Evolutionary conservation across 2,113 vertebrate species (phyloP), one percentile per base, ranked within the genome.

Genomic region (Nibea albiflora): DNA sequence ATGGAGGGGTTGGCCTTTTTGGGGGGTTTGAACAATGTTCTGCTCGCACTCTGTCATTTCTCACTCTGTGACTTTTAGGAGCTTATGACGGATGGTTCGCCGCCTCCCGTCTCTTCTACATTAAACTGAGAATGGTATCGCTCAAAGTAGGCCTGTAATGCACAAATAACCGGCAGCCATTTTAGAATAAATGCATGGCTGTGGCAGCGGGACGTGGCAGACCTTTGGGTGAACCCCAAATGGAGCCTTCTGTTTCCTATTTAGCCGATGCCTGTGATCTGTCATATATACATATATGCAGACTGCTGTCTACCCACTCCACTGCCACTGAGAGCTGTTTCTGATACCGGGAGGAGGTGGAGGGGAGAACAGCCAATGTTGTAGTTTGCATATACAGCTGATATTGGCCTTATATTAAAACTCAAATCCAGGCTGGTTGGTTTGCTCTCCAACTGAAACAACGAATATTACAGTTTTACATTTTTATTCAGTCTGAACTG

Each of bases 11-110:
- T 92, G 91, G 85, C 93, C 92, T 94, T 94, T 94, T 90, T 88
- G 76, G 78, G 47, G 85, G 83, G 70, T 90, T 86, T 91, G 88
- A 94, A 91, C 93, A 93, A 90, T 90, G 87, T 92, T 90, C 89
- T 84, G 62, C 80, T 74, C 85, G 87, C 90, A 67, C 87, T 72
- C 76, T 84, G 89, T 91, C 92, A 93, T 95, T 89, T 92, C 83
- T 91, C 87, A 89, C 90, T 86, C 26, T 22, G 71, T 92, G 91
- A 95, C 94, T 93, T 94, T 94, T 94, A 95, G 92, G 92, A 93
- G 91, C 91, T 52, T 39, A 84, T 95, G 92, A 94, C 77, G 77
- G 85, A 94, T 94, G 88, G 81, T 68, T 73, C 46, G 49, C 71
- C 65, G 81, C 83, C 78, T 74, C 68, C 75, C 49, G 63, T 79